phyloP scores from a whole-genome alignment of 1,140 invertebrate species.

The Drosophila parvula region DNA sequence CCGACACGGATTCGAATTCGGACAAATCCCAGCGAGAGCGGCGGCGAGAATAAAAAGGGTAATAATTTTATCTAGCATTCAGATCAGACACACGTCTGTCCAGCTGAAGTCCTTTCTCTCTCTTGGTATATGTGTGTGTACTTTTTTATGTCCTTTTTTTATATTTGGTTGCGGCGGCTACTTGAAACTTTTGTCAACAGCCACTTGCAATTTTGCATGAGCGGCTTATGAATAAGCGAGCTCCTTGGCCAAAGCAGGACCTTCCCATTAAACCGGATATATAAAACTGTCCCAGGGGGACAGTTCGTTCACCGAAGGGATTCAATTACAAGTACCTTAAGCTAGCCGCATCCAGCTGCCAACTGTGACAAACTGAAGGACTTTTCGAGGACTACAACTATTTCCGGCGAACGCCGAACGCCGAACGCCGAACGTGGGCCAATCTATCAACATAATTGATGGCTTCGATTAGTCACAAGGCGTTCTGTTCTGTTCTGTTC shows the following conservation, averaged over 20 bases:
- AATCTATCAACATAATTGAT: slow-evolving; percentile 84
- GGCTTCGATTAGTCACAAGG: slow-evolving; percentile 82
- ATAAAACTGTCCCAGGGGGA: slow-evolving; percentile 11
- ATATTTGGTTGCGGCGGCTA: slow-evolving; percentile 41
- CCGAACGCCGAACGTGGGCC: slow-evolving; percentile 52
- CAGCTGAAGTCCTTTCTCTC: slow-evolving; percentile 21
- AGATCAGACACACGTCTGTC: slow-evolving; percentile 82
- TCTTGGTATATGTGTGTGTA: slow-evolving; percentile 3
- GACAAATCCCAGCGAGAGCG: slow-evolving; percentile 52
- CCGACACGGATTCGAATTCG: slow-evolving; percentile 49
- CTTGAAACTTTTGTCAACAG: slow-evolving; percentile 71
- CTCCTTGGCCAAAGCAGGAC: slow-evolving; percentile 6
- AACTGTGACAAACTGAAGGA: slow-evolving; percentile 73
- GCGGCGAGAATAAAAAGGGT: slow-evolving; percentile 80
- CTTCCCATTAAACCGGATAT: slow-evolving; percentile 1
- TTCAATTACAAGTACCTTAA: slow-evolving; percentile 78
- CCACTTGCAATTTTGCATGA: slow-evolving; percentile 71
- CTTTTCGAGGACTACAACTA: slow-evolving; percentile 34
- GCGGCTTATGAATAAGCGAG: slow-evolving; percentile 61
- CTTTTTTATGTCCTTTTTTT: slow-evolving; percentile 35
- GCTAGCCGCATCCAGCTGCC: slow-evolving; percentile 58
- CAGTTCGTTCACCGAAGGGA: slow-evolving; percentile 38
- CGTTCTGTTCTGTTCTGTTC: slow-evolving; percentile 44
- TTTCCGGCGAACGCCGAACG: slow-evolving; percentile 9
- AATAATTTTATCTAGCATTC: slow-evolving; percentile 84